Conservation (phyloP, 2,888 invertebrate species). For the Pharmacophagus antenor region DNA sequence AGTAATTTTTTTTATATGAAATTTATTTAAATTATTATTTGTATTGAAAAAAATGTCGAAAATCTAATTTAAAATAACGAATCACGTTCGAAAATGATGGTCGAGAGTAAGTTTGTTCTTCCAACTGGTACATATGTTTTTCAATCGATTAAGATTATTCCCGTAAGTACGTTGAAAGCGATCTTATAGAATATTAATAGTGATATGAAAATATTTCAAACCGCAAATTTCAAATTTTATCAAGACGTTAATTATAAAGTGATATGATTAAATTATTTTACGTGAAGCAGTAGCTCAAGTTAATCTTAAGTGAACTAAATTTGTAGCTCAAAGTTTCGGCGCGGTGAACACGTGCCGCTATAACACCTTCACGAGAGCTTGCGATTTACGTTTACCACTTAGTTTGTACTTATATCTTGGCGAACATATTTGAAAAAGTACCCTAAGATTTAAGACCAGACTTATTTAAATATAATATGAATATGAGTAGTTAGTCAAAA, state of each 20-base stretch:
- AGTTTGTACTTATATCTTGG: conserved; percentile 24
- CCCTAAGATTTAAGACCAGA: not conserved
- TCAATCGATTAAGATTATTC: no score
- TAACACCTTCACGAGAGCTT: conserved; percentile 29
- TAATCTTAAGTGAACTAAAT: conserved; percentile 31
- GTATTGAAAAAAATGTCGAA: no score
- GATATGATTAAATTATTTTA: conserved; percentile 29
- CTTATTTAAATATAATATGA: not conserved
- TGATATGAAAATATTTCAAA: not conserved
- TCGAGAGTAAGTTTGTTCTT: no score
- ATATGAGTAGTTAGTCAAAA: not conserved
- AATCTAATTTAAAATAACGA: no score
- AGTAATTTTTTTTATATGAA: no score
- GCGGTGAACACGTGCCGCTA: conserved; percentile 30
- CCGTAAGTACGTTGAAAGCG: no score
- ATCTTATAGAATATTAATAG: no score
- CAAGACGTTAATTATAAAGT: conserved; percentile 13
- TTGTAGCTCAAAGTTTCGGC: conserved; percentile 30
- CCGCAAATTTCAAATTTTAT: not conserved
- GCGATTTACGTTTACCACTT: conserved; percentile 26
- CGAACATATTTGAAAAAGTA: not conserved
- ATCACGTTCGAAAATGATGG: no score
- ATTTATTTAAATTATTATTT: no score
- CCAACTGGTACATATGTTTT: no score
- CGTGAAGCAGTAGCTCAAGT: conserved; percentile 27